Conservation (phyloP, 2,113 vertebrate species). For the Myiozetetes cayanensis region DNA sequence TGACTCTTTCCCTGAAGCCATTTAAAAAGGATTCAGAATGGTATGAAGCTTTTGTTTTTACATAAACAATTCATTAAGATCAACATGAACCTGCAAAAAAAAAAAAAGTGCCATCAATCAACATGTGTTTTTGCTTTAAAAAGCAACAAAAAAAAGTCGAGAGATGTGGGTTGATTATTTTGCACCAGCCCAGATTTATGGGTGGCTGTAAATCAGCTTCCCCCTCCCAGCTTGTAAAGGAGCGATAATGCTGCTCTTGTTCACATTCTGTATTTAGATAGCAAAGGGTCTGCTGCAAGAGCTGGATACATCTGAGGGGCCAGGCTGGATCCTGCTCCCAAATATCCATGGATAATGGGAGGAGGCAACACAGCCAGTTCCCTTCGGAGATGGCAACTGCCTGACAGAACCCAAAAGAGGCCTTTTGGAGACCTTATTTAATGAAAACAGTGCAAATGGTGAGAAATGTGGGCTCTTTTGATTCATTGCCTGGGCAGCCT, state of each 20-base stretch:
- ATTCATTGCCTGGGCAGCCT: not conserved
- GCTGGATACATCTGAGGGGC: not conserved
- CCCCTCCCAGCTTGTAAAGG: slow-evolving; percentile 40
- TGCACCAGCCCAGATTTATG: slow-evolving; percentile 35
- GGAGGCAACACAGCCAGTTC: fast-evolving
- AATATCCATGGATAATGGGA: not conserved
- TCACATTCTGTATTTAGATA: not conserved
- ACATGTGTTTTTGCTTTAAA: slow-evolving; percentile 11
- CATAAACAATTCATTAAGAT: slow-evolving; percentile 62
- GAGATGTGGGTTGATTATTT: slow-evolving; percentile 28
- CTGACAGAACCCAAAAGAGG: not conserved
- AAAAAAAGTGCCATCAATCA: not conserved
- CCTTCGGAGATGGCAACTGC: not conserved
- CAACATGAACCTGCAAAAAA: slow-evolving; percentile 36
- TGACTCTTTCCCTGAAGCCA: slow-evolving; percentile 15
- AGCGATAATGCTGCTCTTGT: slow-evolving; percentile 8
- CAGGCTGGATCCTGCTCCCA: not conserved
- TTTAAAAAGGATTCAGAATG: not conserved
- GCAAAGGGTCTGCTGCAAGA: not conserved
- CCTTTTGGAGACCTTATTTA: not conserved
- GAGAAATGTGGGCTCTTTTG: not conserved
- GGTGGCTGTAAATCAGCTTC: slow-evolving; percentile 40
- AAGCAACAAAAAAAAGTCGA: not conserved
- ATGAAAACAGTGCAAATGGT: not conserved
- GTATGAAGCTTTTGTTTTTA: slow-evolving; percentile 61